These are phyloP conservation scores for Carpatolechia fugitivella DNA, from an alignment of 2,888 invertebrate genomes.

Conservation along the genomic window DNA sequence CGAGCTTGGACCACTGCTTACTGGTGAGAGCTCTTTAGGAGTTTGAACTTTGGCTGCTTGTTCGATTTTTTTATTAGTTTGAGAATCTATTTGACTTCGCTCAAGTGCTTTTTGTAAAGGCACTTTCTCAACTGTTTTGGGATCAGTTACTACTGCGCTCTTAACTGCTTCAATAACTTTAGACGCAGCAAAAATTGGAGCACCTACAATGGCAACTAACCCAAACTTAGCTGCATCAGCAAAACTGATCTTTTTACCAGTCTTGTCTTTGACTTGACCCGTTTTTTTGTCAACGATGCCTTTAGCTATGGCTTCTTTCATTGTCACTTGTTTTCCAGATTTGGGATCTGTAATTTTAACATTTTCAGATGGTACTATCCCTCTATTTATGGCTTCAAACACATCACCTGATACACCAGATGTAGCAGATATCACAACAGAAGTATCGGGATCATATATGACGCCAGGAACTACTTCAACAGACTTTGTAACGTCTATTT, in stretches of 20 bases:
- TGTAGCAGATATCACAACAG: constrained; percentile 82
- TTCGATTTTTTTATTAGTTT: constrained; percentile 57
- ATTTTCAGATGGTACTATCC: constrained; percentile 82
- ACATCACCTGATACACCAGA: constrained; percentile 82
- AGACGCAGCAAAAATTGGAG: constrained; percentile 85
- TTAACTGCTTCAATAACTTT: constrained; percentile 83
- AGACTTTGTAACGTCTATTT: constrained; percentile 52
- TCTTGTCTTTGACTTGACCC: constrained; percentile 82
- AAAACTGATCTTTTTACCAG: constrained; percentile 83
- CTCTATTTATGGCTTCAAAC: constrained; percentile 85
- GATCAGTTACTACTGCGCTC: constrained; percentile 81
- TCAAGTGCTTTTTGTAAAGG: constrained; percentile 85
- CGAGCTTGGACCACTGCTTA: constrained; percentile 10
- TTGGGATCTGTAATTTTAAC: constrained; percentile 85
- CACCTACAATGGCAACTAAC: constrained; percentile 85
- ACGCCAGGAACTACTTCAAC: constrained; percentile 85
- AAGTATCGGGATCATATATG: constrained; percentile 86
- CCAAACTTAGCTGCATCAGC: constrained; percentile 88
- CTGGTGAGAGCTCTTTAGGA: constrained; percentile 14
- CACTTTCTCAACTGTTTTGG: constrained; percentile 84
- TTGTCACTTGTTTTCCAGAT: constrained; percentile 83
- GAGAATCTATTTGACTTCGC: constrained; percentile 80
- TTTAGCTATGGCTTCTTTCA: constrained; percentile 87
- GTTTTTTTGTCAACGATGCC: constrained; percentile 87
- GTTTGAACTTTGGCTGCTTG: constrained; percentile 25